Evolutionary conservation across 2,888 invertebrate genomes (phyloP).

Genomic region (Rugalucina vietnamica): DNA sequence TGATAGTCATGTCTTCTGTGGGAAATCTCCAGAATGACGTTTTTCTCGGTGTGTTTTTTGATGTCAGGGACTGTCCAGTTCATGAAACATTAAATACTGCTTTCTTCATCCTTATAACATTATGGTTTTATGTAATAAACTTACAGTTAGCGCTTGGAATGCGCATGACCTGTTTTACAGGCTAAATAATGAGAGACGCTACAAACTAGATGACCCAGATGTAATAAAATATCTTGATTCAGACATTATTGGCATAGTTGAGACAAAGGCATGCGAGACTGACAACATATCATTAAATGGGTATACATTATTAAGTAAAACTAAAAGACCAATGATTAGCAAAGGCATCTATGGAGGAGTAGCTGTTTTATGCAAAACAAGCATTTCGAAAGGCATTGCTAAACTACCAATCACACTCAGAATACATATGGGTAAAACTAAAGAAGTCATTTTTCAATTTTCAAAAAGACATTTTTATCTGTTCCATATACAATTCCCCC

Average conservation of each 20-base stretch:
- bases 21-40: too few species aligned
- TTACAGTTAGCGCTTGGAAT: background rate
- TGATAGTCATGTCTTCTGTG: too few species aligned
- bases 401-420: background rate
- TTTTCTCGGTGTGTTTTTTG: too few species aligned
- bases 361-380: background rate
- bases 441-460: background rate
- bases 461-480: background rate
- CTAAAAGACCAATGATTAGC: background rate
- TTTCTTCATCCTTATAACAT: too few species aligned
- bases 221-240: background rate
- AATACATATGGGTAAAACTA: background rate
- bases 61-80: too few species aligned
- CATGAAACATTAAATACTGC: too few species aligned
- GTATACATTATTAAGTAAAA: background rate
- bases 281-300: background rate
- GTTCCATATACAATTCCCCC: background rate
- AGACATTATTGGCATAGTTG: background rate
- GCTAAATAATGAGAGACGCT: background rate
- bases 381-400: background rate
- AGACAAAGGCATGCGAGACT: background rate
- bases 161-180: background rate
- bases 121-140: background rate
- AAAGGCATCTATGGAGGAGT: background rate
- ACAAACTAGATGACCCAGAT: background rate